Evolutionary conservation across 2,888 invertebrate species (phyloP), one percentile per base, ranked within the genome.

Genomic region (Dioctria linearis): DNA sequence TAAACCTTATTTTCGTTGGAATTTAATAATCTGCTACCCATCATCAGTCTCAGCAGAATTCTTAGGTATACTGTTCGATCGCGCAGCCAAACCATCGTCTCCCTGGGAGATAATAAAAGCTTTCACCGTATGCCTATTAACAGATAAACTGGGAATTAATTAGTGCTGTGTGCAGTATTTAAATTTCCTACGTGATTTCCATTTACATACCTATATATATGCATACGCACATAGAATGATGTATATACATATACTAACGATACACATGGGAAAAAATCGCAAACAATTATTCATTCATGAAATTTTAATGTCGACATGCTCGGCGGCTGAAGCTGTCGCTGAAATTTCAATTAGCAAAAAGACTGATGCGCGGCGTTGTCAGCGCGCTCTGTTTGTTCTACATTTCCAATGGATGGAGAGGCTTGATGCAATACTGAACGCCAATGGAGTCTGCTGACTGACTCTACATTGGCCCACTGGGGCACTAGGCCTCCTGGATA

Each of bases 221-320:
- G 25, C 25, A 25, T 25, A 25, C 25, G 25, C 25, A 25, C 2
- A 25, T 25, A 25, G 25, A 25, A 25, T 25, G 25, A 1, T 25
- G 2, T 25, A 25, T 25, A 25, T 25, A 25, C 25, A 25, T 25
- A 25, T 25, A 25, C 25, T 25, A 25, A 25, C 25, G 25, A 25
- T 25, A 1, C 25, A 25, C 25, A 25, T 25, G 25, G 25, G 25
- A 39, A 37, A 51, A 69, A 69, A 25, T 49, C 25, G 9, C 49
- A 43, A 67, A 46, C 67, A 69, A 69, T 69, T 69, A 69, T 46
- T 69, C 67, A 46, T n/a, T 40, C 61, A 39, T 61, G 39, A 39
- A 61, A 61, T 37, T 61, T 61, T 8, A 61, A 61, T 61, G 37
- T 2, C 61, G 11, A 37, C 25, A 61, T 39, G 61, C 37, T 61